phyloP scores from a whole-genome alignment of 2,797 vertebrate species.

The Lepilemur septentrionalis region DNA sequence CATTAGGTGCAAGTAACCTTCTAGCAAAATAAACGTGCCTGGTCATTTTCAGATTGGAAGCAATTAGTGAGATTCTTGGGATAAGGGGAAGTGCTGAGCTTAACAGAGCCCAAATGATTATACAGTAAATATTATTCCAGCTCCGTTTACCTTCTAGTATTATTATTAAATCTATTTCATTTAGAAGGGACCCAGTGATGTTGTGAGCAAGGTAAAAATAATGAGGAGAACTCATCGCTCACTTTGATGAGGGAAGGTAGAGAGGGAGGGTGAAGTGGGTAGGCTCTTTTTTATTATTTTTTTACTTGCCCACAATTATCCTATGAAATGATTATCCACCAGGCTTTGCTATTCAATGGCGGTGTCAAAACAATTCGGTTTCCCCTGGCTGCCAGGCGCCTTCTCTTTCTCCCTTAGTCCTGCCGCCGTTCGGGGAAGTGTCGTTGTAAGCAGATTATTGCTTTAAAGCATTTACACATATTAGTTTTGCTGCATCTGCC shows the following conservation, averaged over 20 bases:
- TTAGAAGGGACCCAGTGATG: conserved; percentile 59
- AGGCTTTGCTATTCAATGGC: conserved; percentile 83
- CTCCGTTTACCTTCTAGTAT: conserved; percentile 75
- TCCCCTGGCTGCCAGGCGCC: conserved; percentile 81
- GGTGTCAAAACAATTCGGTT: conserved; percentile 88
- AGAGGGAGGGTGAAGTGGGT: conserved; percentile 48
- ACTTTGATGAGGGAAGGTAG: conserved; percentile 70
- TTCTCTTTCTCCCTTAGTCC: conserved; percentile 71
- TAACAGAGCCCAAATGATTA: conserved; percentile 74
- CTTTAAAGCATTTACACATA: conserved; percentile 86
- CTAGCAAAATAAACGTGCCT: conserved; percentile 74
- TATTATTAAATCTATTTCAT: conserved; percentile 73
- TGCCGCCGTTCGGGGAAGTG: conserved; percentile 72
- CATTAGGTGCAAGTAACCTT: conserved; percentile 59
- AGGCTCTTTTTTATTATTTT: conserved; percentile 62
- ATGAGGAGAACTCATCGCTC: conserved; percentile 71
- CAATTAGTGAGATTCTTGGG: conserved; percentile 80
- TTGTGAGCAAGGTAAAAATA: conserved; percentile 78
- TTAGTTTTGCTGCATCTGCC: conserved; percentile 87
- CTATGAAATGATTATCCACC: conserved; percentile 82
- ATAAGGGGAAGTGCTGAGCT: conserved; percentile 68
- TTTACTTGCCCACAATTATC: conserved; percentile 80
- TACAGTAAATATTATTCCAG: conserved; percentile 78
- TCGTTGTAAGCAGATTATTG: conserved; percentile 80
- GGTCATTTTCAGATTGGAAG: conserved; percentile 77